Conservation (phyloP, 1,140 invertebrate genomes). For the Drosophila simulans region DNA sequence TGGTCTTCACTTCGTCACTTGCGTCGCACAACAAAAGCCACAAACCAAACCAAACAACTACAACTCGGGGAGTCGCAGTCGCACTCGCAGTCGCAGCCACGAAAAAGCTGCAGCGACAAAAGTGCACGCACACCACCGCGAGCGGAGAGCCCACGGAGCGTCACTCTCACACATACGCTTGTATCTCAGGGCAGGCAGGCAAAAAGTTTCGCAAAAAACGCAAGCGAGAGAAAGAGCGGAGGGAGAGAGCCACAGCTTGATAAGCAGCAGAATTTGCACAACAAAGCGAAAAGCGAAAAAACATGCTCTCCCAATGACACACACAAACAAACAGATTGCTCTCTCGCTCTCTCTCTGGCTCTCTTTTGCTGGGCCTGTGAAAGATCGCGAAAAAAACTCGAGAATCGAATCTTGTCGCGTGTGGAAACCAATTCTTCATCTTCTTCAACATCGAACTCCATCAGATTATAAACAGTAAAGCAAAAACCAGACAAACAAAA, state of each 20-base stretch:
- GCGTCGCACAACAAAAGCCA: conserved; percentile 83
- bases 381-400: conserved; percentile 63
- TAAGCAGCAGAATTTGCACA: conserved; percentile 80
- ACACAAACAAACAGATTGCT: conserved; percentile 25
- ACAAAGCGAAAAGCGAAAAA: conserved; percentile 74
- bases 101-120: conserved; percentile 81
- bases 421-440: conserved; percentile 62
- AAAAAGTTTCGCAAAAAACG: conserved; percentile 71
- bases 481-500: conserved; percentile 49
- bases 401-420: conserved; percentile 55
- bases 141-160: conserved; percentile 48
- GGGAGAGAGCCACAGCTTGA: conserved; percentile 27
- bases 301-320: conserved; percentile 44
- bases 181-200: conserved; percentile 54
- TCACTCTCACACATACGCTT: conserved; percentile 51
- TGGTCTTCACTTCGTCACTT: conserved; percentile 80
- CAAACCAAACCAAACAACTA: conserved; percentile 56
- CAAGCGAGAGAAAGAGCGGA: conserved; percentile 13
- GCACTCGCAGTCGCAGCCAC: conserved; percentile 72
- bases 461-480: conserved; percentile 19
- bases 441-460: conserved; percentile 30
- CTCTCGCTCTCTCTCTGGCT: conserved; percentile 25
- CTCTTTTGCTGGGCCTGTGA: conserved; percentile 27
- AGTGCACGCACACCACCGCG: conserved; percentile 66
- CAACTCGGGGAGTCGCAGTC: conserved; percentile 70